Percentiles rank a stretch among this genome's conserved stretches.
Evolutionary conservation across 2,797 vertebrate genomes (phyloP).

Genomic region (Paedocypris micromegethes): DNA sequence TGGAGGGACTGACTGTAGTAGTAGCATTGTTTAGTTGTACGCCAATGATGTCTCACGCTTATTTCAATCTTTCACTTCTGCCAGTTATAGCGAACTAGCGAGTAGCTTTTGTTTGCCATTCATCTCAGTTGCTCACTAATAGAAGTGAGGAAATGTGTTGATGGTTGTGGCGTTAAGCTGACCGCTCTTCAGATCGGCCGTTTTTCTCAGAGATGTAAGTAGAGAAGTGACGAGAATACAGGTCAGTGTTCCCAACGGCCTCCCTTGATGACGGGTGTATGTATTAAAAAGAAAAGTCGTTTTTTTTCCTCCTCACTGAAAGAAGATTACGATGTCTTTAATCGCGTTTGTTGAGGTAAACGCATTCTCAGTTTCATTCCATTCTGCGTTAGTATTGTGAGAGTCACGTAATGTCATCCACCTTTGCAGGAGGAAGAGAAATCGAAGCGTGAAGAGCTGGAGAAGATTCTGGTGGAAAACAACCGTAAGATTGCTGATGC

Average conservation of each 20-base stretch:
- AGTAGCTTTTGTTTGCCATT: slow-evolving; percentile 5
- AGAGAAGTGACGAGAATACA: slow-evolving; percentile 20
- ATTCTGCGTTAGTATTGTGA: no score
- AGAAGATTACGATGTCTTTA: slow-evolving; percentile 30
- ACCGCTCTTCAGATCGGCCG: slow-evolving; percentile 25
- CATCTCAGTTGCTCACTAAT: slow-evolving; percentile 19
- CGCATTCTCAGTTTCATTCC: slow-evolving; percentile 11
- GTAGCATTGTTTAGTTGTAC: no score
- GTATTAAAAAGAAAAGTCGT: background rate
- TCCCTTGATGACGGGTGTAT: slow-evolving; percentile 12
- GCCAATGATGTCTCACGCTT: no score
- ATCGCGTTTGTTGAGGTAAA: slow-evolving; percentile 23
- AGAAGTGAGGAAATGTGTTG: slow-evolving; percentile 28
- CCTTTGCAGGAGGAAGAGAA: slow-evolving; percentile 98
- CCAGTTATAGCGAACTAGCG: no score
- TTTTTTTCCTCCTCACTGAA: slow-evolving; percentile 18
- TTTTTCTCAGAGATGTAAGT: slow-evolving; percentile 30
- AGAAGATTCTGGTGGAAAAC: slow-evolving; percentile 99
- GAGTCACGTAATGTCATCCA: no score
- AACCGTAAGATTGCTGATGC: slow-evolving; percentile 99
- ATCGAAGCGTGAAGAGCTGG: slow-evolving; percentile 96
- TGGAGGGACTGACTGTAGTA: no score
- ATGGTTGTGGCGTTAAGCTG: slow-evolving; percentile 27
- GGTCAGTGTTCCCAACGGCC: slow-evolving; percentile 31
- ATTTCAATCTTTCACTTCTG: no score